Percentiles rank a stretch among this genome's conserved stretches.
phyloP scores from a whole-genome alignment of 2,888 invertebrate genomes.

The Apotomis turbidana region DNA sequence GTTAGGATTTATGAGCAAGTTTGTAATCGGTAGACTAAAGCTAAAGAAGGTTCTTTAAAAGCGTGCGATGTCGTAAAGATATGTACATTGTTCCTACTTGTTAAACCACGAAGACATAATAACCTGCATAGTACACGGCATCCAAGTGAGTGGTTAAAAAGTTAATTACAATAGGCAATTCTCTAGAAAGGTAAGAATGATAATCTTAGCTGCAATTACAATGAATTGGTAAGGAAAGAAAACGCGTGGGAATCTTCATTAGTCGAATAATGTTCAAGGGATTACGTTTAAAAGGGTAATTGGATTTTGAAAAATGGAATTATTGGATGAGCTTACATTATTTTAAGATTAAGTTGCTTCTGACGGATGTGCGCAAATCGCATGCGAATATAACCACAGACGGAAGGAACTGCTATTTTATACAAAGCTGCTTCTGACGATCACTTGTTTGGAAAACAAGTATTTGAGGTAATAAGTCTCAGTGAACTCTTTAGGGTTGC shows the following conservation, averaged over 20 bases:
- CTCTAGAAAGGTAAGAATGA: slow-evolving; percentile 38
- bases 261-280: slow-evolving; percentile 37
- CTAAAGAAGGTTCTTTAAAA: neutral
- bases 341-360: neutral
- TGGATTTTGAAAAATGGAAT: slow-evolving; percentile 19
- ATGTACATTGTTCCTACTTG: slow-evolving; percentile 13
- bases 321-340: slow-evolving; percentile 2
- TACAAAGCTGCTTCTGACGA: too few relatives aligned
- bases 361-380: too few relatives aligned
- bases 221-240: slow-evolving; percentile 37
- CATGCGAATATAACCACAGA: too few relatives aligned
- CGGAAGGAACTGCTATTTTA: too few relatives aligned
- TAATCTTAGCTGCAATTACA: slow-evolving; percentile 37
- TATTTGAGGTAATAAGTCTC: too few relatives aligned
- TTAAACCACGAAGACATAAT: slow-evolving; percentile 21
- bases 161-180: slow-evolving; percentile 38
- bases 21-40: neutral
- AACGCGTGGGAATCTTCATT: slow-evolving; percentile 37
- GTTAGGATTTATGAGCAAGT: too few relatives aligned
- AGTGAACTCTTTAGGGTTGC: too few relatives aligned
- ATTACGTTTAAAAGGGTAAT: slow-evolving; percentile 23
- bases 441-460: too few relatives aligned
- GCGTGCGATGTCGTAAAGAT: slow-evolving; percentile 10
- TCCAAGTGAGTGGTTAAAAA: slow-evolving; percentile 37
- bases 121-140: slow-evolving; percentile 11